phyloP scores from a whole-genome alignment of 2,888 invertebrate genomes.

The Schizotus pectinicornis region DNA sequence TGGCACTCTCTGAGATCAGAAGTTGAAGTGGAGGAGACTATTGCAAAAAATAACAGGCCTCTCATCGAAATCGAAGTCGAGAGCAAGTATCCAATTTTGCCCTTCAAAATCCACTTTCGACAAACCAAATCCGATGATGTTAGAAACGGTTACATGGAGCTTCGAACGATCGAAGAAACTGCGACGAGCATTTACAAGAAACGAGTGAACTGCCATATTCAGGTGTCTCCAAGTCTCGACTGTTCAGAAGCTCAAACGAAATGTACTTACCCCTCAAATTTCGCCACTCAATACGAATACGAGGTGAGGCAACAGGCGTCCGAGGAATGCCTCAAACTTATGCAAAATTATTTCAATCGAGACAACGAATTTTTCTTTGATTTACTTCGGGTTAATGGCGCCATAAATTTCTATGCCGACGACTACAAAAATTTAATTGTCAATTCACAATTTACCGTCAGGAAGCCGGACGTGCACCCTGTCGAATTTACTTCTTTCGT shows the following conservation, averaged over 20 bases:
- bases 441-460: not conserved
- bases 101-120: conserved; percentile 58
- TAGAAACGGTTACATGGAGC: conserved; percentile 73
- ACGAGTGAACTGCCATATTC: conserved; percentile 65
- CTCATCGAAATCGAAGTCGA: conserved; percentile 73
- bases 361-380: conserved; percentile 48
- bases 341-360: conserved; percentile 47
- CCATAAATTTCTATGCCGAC: conserved; percentile 67
- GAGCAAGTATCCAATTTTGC: conserved; percentile 64
- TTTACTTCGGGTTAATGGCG: conserved; percentile 48
- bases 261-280: conserved; percentile 71
- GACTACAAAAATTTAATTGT: conserved; percentile 65
- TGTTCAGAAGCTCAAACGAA: conserved; percentile 69
- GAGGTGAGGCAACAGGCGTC: conserved; percentile 39
- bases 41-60: conserved; percentile 62
- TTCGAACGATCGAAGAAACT: conserved; percentile 65
- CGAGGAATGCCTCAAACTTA: conserved; percentile 17
- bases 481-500: conserved; percentile 69
- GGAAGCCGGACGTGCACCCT: conserved; percentile 17
- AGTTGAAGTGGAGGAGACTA: conserved; percentile 63
- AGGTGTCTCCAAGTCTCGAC: conserved; percentile 62
- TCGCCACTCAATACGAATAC: conserved; percentile 72
- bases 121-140: conserved; percentile 64
- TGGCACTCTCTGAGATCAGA: conserved; percentile 67
- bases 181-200: conserved; percentile 64